Conservation (phyloP, 1,140 invertebrate species). For the Aphaenogaster ashmeadi region DNA sequence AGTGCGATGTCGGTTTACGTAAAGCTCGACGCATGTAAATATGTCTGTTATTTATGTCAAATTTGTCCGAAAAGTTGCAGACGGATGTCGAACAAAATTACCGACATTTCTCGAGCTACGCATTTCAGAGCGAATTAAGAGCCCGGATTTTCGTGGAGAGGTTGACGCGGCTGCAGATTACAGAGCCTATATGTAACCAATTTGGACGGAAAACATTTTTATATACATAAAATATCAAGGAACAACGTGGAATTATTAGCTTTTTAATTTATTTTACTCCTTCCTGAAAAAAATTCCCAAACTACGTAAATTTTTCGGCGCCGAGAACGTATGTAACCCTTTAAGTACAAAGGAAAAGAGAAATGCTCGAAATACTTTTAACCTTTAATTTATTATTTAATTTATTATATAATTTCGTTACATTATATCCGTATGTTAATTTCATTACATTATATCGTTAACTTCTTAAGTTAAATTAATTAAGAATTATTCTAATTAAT, state of each 20-base stretch:
- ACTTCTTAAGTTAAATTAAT: neutral
- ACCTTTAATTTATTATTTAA: neutral
- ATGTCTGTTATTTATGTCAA: slow-evolving; percentile 32
- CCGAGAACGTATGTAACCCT: neutral
- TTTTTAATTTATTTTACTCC: too few species aligned
- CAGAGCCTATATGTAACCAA: too few species aligned
- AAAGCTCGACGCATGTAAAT: slow-evolving; percentile 8
- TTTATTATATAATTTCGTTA: neutral
- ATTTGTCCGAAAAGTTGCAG: slow-evolving; percentile 32
- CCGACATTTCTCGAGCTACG: neutral
- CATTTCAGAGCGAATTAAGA: neutral
- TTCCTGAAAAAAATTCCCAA: too few species aligned
- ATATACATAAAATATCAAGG: too few species aligned
- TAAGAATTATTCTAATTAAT: too few species aligned
- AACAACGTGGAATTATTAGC: too few species aligned
- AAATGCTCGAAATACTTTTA: neutral
- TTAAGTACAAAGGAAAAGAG: neutral
- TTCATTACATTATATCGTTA: neutral
- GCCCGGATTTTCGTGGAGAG: too few species aligned
- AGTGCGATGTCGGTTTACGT: neutral
- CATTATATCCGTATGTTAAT: neutral
- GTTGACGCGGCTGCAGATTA: too few species aligned
- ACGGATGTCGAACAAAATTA: slow-evolving; percentile 1
- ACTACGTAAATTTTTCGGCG: too few species aligned
- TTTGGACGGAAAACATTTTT: too few species aligned